Conservation (phyloP, 1,140 invertebrate species). For the Drosophila carrolli region DNA sequence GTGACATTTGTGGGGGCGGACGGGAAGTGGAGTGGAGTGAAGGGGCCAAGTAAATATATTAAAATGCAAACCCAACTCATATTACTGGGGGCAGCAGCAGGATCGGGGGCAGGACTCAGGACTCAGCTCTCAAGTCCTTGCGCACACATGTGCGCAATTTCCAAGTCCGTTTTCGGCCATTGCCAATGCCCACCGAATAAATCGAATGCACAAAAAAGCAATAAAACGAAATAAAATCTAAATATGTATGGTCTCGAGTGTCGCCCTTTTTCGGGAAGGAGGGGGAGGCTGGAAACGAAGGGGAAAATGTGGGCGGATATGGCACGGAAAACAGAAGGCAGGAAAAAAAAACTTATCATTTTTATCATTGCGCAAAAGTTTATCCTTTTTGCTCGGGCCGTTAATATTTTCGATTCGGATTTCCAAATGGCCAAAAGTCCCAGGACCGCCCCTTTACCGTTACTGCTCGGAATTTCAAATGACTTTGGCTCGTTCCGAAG, state of each 20-base stretch:
- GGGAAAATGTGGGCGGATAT: slow-evolving; percentile 10
- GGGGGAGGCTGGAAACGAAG: neutral
- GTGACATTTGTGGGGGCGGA: slow-evolving; percentile 63
- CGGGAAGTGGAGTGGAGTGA: neutral
- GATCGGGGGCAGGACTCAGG: neutral
- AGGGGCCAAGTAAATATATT: slow-evolving; percentile 67
- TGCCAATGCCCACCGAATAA: slow-evolving; percentile 74
- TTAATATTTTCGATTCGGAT: slow-evolving; percentile 79
- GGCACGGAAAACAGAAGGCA: slow-evolving; percentile 34
- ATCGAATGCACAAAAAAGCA: slow-evolving; percentile 83
- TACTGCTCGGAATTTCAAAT: slow-evolving; percentile 78
- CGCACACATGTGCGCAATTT: slow-evolving; percentile 82
- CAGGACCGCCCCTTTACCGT: slow-evolving; percentile 40
- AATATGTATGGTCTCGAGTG: slow-evolving; percentile 70
- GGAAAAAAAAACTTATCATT: slow-evolving; percentile 77
- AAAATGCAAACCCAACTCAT: slow-evolving; percentile 83
- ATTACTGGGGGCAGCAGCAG: slow-evolving; percentile 44
- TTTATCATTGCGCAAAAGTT: slow-evolving; percentile 83
- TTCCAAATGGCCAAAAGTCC: slow-evolving; percentile 59
- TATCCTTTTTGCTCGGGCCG: slow-evolving; percentile 76
- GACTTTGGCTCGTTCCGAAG: slow-evolving; percentile 66
- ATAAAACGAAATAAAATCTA: slow-evolving; percentile 83
- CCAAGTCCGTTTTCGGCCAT: slow-evolving; percentile 79
- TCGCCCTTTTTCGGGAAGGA: slow-evolving; percentile 48
- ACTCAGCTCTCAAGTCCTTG: slow-evolving; percentile 68